Percentiles rank a stretch among this genome's conserved stretches.
These are phyloP conservation scores for Xyrichtys novacula DNA, from an alignment of 2,797 vertebrate species.

Conservation along the genomic window DNA sequence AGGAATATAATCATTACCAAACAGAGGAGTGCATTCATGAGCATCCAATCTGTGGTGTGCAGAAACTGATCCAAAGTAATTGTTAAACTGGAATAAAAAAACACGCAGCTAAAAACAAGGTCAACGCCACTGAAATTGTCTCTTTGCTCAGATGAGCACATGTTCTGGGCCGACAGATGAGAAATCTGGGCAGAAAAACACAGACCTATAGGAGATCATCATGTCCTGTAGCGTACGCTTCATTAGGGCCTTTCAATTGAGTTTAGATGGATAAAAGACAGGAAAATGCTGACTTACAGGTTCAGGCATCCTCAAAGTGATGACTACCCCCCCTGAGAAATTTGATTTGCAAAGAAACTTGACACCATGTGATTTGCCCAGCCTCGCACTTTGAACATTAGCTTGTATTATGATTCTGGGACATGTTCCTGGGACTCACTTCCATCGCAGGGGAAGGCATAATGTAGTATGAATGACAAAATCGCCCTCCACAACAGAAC, in stretches of 20 bases:
- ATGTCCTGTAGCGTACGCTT: conserved; percentile 57
- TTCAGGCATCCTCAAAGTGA: conserved; percentile 70
- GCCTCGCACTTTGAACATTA: conserved; percentile 64
- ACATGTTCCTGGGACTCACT: conserved; percentile 61
- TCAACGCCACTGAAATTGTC: conserved; percentile 30
- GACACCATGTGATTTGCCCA: conserved; percentile 63
- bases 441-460: conserved; percentile 42
- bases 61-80: conserved; percentile 57
- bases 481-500: conserved; percentile 61
- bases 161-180: conserved; percentile 22
- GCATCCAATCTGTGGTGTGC: conserved; percentile 48
- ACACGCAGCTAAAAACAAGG: conserved; percentile 47
- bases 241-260: conserved; percentile 72
- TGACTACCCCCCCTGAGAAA: conserved; percentile 65
- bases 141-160: conserved; percentile 14
- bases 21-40: conserved; percentile 65
- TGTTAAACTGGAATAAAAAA: conserved; percentile 32
- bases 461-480: conserved; percentile 77
- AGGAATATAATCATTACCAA: conserved; percentile 77
- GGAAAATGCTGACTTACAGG: conserved; percentile 73
- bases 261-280: conserved; percentile 70
- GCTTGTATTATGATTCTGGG: conserved; percentile 69
- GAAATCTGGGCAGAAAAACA: conserved; percentile 31
- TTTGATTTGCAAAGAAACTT: conserved; percentile 74
- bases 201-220: conserved; percentile 50